phyloP scores from a whole-genome alignment of 1,140 invertebrate species.

The Lasioglossum albipes region DNA sequence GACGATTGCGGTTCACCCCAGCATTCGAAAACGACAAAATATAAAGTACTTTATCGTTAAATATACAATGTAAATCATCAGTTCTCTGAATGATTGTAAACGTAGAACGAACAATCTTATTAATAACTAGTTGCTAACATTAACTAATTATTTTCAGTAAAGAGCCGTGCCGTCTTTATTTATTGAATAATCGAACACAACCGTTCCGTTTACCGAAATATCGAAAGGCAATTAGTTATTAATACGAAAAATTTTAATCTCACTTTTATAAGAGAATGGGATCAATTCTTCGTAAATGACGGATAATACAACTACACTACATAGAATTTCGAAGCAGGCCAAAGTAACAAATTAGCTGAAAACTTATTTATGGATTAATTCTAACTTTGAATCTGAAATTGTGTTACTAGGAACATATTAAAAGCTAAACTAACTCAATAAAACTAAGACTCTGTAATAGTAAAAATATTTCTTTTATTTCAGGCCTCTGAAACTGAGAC shows the following conservation, averaged over 20 bases:
- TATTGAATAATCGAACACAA: constrained; percentile 49
- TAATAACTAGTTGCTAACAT: constrained; percentile 51
- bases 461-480: constrained; percentile 70
- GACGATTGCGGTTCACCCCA: background rate
- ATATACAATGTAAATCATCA: constrained; percentile 33
- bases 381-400: constrained; percentile 53
- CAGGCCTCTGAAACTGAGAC: constrained; percentile 78
- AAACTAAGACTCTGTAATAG: constrained; percentile 55
- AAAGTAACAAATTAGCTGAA: constrained; percentile 56
- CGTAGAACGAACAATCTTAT: constrained; percentile 43
- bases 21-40: constrained; percentile 41
- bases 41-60: constrained; percentile 54
- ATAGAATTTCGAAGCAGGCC: constrained; percentile 51
- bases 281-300: constrained; percentile 52
- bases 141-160: constrained; percentile 49
- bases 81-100: constrained; percentile 42
- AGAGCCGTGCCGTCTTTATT: constrained; percentile 49
- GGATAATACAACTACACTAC: constrained; percentile 56
- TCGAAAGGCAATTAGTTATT: constrained; percentile 47
- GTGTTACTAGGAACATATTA: constrained; percentile 58
- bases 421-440: constrained; percentile 54
- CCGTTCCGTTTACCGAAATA: constrained; percentile 47
- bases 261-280: constrained; percentile 55
- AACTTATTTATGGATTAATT: constrained; percentile 50
- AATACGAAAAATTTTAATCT: constrained; percentile 51